Conservation (phyloP, 35 echinoderm and acorn worm species). For the Heliocidaris tuberculata region DNA sequence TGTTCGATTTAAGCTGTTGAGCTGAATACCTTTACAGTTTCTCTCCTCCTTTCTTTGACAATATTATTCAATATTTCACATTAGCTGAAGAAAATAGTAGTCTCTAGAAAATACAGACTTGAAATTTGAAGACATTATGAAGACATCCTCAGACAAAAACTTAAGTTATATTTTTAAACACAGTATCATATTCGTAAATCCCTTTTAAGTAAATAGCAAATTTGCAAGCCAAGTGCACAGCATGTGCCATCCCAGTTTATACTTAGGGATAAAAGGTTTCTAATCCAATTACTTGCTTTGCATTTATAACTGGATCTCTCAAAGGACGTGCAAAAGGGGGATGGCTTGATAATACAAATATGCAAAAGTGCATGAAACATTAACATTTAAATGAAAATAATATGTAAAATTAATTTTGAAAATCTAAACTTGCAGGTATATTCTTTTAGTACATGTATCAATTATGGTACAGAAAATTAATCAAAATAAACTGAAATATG, state of each 20-base stretch:
- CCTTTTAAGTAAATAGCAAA: background rate
- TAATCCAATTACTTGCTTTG: conserved; percentile 2
- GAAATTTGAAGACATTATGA: too few species aligned
- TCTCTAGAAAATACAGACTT: too few species aligned
- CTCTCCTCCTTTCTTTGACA: background rate
- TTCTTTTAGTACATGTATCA: too few species aligned
- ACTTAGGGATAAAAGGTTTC: background rate
- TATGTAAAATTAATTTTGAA: too few species aligned
- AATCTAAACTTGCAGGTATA: too few species aligned
- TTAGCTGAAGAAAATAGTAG: background rate
- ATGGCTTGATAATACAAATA: background rate
- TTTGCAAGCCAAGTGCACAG: background rate
- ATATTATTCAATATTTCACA: background rate
- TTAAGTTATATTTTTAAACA: background rate
- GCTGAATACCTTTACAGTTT: background rate
- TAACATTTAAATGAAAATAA: too few species aligned
- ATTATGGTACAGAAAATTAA: too few species aligned
- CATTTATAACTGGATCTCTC: background rate
- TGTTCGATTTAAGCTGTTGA: background rate
- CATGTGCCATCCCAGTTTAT: background rate
- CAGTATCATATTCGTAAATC: background rate
- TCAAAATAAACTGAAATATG: too few species aligned
- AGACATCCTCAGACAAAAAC: too few species aligned
- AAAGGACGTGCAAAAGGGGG: background rate
- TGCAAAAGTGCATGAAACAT: too few species aligned